phyloP scores from a whole-genome alignment of 2,113 vertebrate species.

The Oncorhynchus gorbuscha region DNA sequence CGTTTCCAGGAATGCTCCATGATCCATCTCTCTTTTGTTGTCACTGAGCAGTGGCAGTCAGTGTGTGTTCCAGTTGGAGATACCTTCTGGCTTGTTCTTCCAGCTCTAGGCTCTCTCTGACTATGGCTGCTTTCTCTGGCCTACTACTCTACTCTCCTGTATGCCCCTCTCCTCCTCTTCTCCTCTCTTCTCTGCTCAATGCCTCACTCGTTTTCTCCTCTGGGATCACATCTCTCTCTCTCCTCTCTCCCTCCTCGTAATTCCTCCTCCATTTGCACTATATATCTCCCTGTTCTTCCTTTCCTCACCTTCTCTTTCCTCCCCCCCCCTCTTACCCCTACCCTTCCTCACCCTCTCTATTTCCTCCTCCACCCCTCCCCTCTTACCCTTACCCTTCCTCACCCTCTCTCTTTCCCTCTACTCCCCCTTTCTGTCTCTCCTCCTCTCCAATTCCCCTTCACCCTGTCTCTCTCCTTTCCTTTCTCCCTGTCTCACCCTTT shows the following conservation, averaged over 20 bases:
- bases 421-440: not conserved
- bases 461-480: not conserved
- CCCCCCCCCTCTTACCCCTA: constrained; percentile 44
- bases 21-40: constrained; percentile 41
- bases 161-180: constrained; percentile 18
- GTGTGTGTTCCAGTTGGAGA: constrained; percentile 45
- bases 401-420: not conserved
- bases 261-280: not conserved
- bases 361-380: constrained; percentile 66
- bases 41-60: constrained; percentile 31
- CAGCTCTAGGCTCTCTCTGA: constrained; percentile 25
- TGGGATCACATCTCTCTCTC: constrained; percentile 78
- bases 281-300: not conserved
- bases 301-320: constrained; percentile 31
- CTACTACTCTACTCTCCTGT: constrained; percentile 1
- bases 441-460: not conserved
- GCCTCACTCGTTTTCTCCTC: constrained; percentile 79
- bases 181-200: constrained; percentile 12
- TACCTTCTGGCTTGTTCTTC: constrained; percentile 55
- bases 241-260: not conserved
- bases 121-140: constrained; percentile 2
- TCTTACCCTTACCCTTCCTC: not conserved
- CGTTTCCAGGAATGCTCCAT: constrained; percentile 46
- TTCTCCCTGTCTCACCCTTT: constrained; percentile 17
- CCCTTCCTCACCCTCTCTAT: not conserved